Base-by-base conservation (phyloP, 1,140 invertebrate genomes). In the Aphis craccivora region DNA sequence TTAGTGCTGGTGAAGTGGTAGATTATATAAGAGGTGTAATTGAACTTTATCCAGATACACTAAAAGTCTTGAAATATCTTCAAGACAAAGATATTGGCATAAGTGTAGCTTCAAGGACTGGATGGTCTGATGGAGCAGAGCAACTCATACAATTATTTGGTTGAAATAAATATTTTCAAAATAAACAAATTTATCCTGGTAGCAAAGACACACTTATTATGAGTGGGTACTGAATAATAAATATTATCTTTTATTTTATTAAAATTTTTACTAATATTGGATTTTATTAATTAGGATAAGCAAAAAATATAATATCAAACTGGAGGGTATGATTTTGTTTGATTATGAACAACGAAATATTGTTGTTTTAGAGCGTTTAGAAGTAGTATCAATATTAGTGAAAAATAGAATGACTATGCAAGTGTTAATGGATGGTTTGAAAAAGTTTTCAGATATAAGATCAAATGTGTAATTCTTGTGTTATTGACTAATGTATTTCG, bases 121-220 rank as follows among this genome's bases (percentile, higher is more conserved):
- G 95, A 67, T 96, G 97, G 95, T 96, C 96, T 93, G 93, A 95
- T 67, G 97, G 97, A 83, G 97, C 97, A 4, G 95, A 96, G 91
- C 96, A 97, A 94, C 95, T 98, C n/a, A 94, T 97, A 11, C 94
- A 96, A 25, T 95, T 97, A 48, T 97, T 97, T 95, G 96, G 96
- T 43, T 98, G 97, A 97, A 95, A 97, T 35, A 96, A 97, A 94
- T 97, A 96, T 95, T 97, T 98, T 94, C 95, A 95, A 37, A 97
- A 97, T 94, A 96, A 96, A 94, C 96, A 98, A 95, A 98, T 98
- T 94, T 97, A 97, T 96, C 97, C 97, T 51, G 97, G 97, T 37
- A 95, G 95, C 93, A 98, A 98, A 96, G 95, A 96, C 23, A 96
- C 95, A 90, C 97, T 98, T 95, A 97, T 98, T 95, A 96, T 91